Base-by-base conservation (phyloP, 2,888 invertebrate genomes). In the Drosophila rellima region DNA sequence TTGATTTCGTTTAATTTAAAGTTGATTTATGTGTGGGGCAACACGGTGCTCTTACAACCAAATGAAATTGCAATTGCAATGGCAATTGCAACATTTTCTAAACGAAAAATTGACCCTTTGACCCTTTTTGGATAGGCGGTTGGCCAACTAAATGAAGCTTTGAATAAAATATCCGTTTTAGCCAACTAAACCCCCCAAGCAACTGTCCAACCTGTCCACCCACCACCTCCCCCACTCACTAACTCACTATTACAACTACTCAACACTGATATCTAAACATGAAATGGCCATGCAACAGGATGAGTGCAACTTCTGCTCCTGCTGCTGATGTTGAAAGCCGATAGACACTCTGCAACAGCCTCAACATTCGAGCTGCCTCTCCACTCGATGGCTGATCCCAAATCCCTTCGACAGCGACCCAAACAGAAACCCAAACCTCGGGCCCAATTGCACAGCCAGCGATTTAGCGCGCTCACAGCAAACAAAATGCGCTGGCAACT, bases 11-110 rank as follows among this genome's bases (percentile, higher is more conserved):
- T 86, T 82, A 73, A 88, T 86, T 83, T 85, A 82, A 82, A 85
- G 65, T 86, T 83, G 88, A 83, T 85, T 88, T 88, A 88, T 83
- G 65, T 70, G 68, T 42, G n/a, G n/a, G n/a, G 42, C 42, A 6
- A 42, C 23, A 42, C n/a, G 7, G 3, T 42, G 18, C 15, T 13
- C 39, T 40, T 35, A 40, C 54, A 48, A 47, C 57, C 47, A 67
- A 67, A 67, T 68, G 65, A 45, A 70, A 75, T 80, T 72, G 70
- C 80, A 76, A 81, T 82, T 82, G 76, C 80, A 86, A 77, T 80
- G 72, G 70, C 82, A 76, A 82, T 82, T 82, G 76, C 80, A 82
- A 77, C 26, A 26, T 84, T 35, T 80, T 60, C 71, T 64, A 79
- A 85, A 69, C 88, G 8, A 70, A 68, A 74, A 82, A 85, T 70